Evolutionary conservation across 2,888 invertebrate species (phyloP).

Genomic region (Leucoptera coffeella): DNA sequence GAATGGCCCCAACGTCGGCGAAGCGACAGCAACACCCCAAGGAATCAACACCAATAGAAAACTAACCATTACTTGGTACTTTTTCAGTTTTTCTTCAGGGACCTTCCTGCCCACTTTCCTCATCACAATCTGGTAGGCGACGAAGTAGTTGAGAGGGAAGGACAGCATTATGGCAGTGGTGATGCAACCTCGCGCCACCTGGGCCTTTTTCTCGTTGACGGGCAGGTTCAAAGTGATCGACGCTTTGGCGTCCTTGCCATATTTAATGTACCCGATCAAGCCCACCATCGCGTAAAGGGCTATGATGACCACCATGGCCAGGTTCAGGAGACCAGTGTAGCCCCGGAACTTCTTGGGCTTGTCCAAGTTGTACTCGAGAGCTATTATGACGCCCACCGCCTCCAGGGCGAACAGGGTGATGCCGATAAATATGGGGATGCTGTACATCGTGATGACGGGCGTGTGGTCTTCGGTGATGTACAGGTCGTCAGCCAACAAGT

Average conservation of each 20-base stretch:
- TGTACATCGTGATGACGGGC: conserved; percentile 30
- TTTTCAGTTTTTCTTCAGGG: no score
- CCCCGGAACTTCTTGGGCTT: conserved; percentile 73
- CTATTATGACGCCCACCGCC: conserved; percentile 72
- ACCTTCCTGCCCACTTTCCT: conserved; percentile 16
- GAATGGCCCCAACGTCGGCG: conserved; percentile 66
- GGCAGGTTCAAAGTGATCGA: conserved; percentile 83
- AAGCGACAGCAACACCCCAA: conserved; percentile 68
- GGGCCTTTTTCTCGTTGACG: conserved; percentile 32
- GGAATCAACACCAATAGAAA: conserved; percentile 17
- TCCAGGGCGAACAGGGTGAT: conserved; percentile 84
- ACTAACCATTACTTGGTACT: no score
- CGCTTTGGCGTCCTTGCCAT: conserved; percentile 60
- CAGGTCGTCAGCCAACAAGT: conserved; percentile 60
- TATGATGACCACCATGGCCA: conserved; percentile 74
- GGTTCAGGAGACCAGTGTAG: conserved; percentile 72
- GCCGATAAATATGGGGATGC: conserved; percentile 77
- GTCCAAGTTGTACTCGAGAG: conserved; percentile 87
- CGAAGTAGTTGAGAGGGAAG: conserved; percentile 84
- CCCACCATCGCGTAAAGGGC: conserved; percentile 72
- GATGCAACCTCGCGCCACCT: conserved; percentile 56
- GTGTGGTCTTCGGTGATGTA: conserved; percentile 34
- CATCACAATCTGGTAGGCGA: conserved; percentile 79
- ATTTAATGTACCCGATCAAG: conserved; percentile 79
- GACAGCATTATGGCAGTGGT: conserved; percentile 71